Evolutionary conservation across 2,888 invertebrate genomes (phyloP).

Genomic region (Agonopterix arenella): DNA sequence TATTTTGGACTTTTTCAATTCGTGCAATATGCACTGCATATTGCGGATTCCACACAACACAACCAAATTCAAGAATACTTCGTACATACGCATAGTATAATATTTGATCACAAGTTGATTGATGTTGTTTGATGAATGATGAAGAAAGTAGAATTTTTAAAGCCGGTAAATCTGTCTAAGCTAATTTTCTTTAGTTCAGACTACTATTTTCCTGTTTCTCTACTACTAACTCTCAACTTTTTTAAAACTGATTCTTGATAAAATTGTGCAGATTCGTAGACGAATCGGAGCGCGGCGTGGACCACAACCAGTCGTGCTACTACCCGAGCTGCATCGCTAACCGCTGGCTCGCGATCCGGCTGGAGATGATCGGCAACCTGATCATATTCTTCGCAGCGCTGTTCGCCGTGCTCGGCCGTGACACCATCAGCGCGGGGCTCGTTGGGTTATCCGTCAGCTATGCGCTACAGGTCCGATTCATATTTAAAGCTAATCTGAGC

Average conservation of each 20-base stretch:
- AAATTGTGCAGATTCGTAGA: slow-evolving; percentile 81
- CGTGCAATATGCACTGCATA: too few species aligned
- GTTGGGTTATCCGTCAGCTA: slow-evolving; percentile 95
- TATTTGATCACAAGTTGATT: too few species aligned
- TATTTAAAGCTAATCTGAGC: too few species aligned
- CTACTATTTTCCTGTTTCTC: neutral
- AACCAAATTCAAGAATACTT: too few species aligned
- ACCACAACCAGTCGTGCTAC: slow-evolving; percentile 94
- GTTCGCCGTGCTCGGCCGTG: slow-evolving; percentile 90
- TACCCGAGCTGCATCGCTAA: slow-evolving; percentile 96
- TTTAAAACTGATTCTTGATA: too few species aligned
- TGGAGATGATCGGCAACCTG: slow-evolving; percentile 97
- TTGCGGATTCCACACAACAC: too few species aligned
- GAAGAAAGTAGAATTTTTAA: too few species aligned
- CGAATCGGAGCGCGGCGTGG: slow-evolving; percentile 93
- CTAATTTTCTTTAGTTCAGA: too few species aligned
- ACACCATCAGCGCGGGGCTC: slow-evolving; percentile 83
- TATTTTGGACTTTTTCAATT: too few species aligned
- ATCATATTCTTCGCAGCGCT: slow-evolving; percentile 96
- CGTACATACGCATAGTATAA: too few species aligned
- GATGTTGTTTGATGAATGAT: too few species aligned
- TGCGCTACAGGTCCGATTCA: slow-evolving; percentile 81
- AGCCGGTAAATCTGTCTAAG: too few species aligned
- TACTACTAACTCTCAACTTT: neutral
- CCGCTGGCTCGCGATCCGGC: slow-evolving; percentile 95